Evolutionary conservation across 2,797 vertebrate genomes (phyloP).

Genomic region (Salmo trutta): DNA sequence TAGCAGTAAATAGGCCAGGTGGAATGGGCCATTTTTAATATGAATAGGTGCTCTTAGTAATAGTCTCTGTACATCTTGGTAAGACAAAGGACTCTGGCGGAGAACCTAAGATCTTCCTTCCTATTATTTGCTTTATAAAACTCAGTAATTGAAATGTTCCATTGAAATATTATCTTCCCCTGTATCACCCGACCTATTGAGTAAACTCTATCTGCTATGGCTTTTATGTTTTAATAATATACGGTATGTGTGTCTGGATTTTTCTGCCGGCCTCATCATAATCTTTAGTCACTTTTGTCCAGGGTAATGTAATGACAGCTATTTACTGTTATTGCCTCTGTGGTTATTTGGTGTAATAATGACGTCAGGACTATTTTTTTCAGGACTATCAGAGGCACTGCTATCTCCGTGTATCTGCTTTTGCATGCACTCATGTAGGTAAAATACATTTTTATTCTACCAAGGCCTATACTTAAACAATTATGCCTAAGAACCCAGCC

Average conservation of each 20-base stretch:
- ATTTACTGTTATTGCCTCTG: conserved; percentile 49
- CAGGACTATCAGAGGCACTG: background rate
- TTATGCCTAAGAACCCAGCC: too few species aligned
- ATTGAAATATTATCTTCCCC: conserved; percentile 54
- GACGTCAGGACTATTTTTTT: background rate
- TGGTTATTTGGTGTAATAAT: background rate
- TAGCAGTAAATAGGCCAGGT: conserved; percentile 56
- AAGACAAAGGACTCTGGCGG: background rate
- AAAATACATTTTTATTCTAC: background rate
- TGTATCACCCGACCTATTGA: conserved; percentile 56
- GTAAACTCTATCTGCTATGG: conserved; percentile 50
- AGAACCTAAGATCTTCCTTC: conserved; percentile 15
- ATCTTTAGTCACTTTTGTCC: conserved; percentile 57
- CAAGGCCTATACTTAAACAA: too few species aligned
- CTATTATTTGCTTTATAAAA: conserved; percentile 73
- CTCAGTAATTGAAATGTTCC: conserved; percentile 74
- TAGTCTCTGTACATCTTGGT: background rate
- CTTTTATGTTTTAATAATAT: conserved; percentile 57
- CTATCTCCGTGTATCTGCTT: background rate
- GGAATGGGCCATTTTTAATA: conserved; percentile 62
- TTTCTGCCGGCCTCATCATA: conserved; percentile 26
- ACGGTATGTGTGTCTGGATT: conserved; percentile 22
- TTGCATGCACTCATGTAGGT: background rate
- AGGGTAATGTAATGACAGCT: conserved; percentile 63
- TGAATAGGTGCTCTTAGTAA: conserved; percentile 53